These are phyloP conservation scores for Strix occidentalis DNA, from an alignment of 2,797 vertebrate species.

Conservation along the genomic window DNA sequence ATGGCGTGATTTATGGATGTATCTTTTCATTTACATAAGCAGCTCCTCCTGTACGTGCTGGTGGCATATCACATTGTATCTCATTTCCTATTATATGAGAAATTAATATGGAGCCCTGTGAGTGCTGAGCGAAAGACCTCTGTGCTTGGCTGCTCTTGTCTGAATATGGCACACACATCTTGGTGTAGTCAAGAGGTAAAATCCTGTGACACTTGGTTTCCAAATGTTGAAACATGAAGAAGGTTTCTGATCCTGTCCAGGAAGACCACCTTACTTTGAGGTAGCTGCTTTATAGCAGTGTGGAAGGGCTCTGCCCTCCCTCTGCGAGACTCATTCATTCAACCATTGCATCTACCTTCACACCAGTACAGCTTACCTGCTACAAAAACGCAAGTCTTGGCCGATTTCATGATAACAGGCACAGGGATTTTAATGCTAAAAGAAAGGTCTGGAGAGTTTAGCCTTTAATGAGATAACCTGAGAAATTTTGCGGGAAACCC, in stretches of 20 bases:
- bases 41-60: not conserved
- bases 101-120: not conserved
- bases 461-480: not conserved
- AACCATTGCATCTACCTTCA: not conserved
- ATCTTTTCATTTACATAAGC: not conserved
- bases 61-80: not conserved
- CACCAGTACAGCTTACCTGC: not conserved
- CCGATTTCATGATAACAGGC: not conserved
- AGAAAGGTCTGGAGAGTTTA: not conserved
- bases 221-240: constrained; percentile 16
- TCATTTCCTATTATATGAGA: not conserved
- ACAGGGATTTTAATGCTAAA: not conserved
- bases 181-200: not conserved
- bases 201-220: not conserved
- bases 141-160: not conserved
- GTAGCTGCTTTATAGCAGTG: not conserved
- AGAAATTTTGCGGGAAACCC: constrained; percentile 5
- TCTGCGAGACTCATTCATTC: not conserved
- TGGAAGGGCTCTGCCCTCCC: not conserved
- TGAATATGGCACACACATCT: not conserved
- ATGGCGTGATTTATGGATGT: not conserved
- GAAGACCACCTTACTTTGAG: constrained; percentile 15
- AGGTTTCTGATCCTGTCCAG: not conserved
- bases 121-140: not conserved
- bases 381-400: not conserved